These are phyloP conservation scores for Lagorchestes hirsutus DNA, from an alignment of 2,797 vertebrate species.

Conservation along the genomic window DNA sequence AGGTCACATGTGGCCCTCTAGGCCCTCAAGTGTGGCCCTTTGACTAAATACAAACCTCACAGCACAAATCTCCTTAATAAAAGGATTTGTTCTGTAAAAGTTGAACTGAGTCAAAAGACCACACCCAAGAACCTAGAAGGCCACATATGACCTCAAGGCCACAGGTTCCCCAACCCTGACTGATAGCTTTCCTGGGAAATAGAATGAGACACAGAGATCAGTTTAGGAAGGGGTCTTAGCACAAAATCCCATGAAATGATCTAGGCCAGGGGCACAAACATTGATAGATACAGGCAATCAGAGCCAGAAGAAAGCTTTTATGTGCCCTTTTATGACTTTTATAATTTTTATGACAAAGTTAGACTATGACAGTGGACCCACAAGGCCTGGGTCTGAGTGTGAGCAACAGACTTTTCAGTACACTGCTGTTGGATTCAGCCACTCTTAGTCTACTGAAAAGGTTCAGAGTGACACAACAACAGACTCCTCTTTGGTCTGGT, in stretches of 20 bases:
- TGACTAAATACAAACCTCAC: too few relatives aligned
- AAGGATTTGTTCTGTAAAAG: too few relatives aligned
- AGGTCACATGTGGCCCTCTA: too few relatives aligned
- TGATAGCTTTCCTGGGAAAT: not conserved
- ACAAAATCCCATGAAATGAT: not conserved
- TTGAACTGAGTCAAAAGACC: too few relatives aligned
- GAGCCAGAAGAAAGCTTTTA: not conserved
- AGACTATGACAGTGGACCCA: not conserved
- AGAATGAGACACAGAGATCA: not conserved
- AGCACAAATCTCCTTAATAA: too few relatives aligned
- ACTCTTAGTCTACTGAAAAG: not conserved
- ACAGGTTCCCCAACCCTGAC: too few relatives aligned
- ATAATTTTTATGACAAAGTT: not conserved
- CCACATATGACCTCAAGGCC: too few relatives aligned
- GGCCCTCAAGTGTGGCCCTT: too few relatives aligned
- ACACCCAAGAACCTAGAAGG: too few relatives aligned
- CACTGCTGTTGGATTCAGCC: not conserved
- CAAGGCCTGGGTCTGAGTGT: not conserved
- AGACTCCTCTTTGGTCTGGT: not conserved
- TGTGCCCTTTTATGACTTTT: not conserved
- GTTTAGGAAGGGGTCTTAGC: not conserved
- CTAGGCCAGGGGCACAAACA: not conserved
- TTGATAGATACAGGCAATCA: not conserved
- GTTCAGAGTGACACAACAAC: not conserved
- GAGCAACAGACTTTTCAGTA: not conserved